Conservation (phyloP, 2,888 invertebrate genomes). For the Arctia plantaginis region DNA sequence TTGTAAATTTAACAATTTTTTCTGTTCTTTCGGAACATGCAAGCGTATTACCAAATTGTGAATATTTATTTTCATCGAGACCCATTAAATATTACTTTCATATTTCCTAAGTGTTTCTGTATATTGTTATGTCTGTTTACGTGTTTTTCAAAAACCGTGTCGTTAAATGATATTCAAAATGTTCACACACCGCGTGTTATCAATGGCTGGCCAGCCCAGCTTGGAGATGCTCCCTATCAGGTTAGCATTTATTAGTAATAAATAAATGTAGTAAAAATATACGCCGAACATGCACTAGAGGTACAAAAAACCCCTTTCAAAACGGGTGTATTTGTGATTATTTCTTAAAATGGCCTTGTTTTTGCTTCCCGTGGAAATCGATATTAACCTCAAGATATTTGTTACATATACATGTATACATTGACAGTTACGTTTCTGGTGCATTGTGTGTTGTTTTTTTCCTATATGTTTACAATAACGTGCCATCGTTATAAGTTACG, state of each 20-base stretch:
- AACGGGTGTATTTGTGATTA: too few relatives aligned
- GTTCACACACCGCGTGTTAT: slow-evolving; percentile 1
- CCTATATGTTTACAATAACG: too few relatives aligned
- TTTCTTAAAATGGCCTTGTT: too few relatives aligned
- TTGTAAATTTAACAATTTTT: neutral
- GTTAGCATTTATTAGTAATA: neutral
- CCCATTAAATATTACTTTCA: neutral
- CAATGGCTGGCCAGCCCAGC: slow-evolving; percentile 8
- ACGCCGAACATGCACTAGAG: neutral
- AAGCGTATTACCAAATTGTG: neutral
- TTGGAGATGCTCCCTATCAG: slow-evolving; percentile 8
- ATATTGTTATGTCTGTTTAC: neutral
- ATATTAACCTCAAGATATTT: too few relatives aligned
- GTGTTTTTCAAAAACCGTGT: neutral
- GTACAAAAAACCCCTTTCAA: neutral
- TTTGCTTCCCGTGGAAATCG: too few relatives aligned
- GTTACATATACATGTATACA: too few relatives aligned
- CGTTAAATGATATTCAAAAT: neutral
- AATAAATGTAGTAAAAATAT: neutral
- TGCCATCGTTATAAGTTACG: too few relatives aligned
- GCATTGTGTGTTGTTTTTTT: too few relatives aligned
- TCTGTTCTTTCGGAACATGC: neutral
- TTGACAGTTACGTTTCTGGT: too few relatives aligned
- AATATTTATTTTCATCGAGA: neutral
- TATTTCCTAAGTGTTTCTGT: neutral